Percentiles rank a stretch among this genome's conserved stretches.
phyloP scores from a whole-genome alignment of 2,797 vertebrate species.

The Echeneis naucrates region DNA sequence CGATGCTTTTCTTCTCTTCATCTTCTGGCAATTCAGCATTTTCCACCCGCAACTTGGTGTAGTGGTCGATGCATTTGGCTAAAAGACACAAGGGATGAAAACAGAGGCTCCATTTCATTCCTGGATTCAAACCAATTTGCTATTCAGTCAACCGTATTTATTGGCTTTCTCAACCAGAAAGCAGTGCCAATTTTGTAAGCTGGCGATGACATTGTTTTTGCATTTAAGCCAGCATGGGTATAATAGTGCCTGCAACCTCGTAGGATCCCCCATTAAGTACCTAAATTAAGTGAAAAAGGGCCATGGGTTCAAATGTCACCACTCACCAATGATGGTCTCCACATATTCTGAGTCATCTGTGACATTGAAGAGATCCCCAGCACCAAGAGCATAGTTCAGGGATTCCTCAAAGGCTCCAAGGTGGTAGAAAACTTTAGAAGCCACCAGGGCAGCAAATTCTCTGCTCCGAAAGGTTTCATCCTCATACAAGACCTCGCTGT shows the following conservation, averaged over 20 bases:
- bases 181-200: neutral
- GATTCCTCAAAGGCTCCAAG: slow-evolving; percentile 99
- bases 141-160: neutral
- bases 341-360: slow-evolving; percentile 98
- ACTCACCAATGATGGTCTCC: slow-evolving; percentile 98
- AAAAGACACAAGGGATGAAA: slow-evolving; percentile 25
- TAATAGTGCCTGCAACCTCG: too few relatives aligned
- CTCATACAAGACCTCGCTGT: slow-evolving; percentile 97
- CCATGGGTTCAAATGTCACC: neutral
- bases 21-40: slow-evolving; percentile 96
- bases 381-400: slow-evolving; percentile 96
- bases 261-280: too few relatives aligned
- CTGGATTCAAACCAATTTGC: neutral
- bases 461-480: slow-evolving; percentile 97
- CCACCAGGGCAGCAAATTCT: slow-evolving; percentile 96
- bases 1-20: slow-evolving; percentile 93
- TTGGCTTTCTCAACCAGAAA: slow-evolving; percentile 1
- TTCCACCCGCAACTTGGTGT: slow-evolving; percentile 97
- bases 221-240: too few relatives aligned
- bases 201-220: neutral
- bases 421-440: slow-evolving; percentile 99
- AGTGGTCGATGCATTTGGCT: slow-evolving; percentile 99
- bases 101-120: neutral
- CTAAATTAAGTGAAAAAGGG: too few relatives aligned
- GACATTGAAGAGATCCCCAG: slow-evolving; percentile 98